phyloP scores from a whole-genome alignment of 1,140 invertebrate genomes.

The Drosophila sturtevanti region DNA sequence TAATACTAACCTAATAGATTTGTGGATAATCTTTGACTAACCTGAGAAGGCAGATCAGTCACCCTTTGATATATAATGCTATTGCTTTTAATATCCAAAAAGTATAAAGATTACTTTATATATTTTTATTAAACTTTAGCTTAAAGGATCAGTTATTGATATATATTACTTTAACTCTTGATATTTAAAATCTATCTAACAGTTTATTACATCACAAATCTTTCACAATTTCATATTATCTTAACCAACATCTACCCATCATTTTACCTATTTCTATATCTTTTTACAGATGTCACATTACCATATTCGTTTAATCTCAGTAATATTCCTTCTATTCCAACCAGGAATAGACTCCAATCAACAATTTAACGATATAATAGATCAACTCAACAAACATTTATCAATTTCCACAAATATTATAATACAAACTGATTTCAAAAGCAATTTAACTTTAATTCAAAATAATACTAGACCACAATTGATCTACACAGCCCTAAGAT shows the following conservation, averaged over 20 bases:
- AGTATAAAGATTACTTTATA: too few species aligned
- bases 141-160: too few species aligned
- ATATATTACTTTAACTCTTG: not conserved
- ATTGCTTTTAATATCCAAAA: too few species aligned
- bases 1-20: too few species aligned
- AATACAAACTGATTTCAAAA: constrained; percentile 21
- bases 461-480: constrained; percentile 11
- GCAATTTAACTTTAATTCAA: constrained; percentile 5
- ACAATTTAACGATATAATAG: constrained; percentile 18
- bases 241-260: not conserved
- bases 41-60: too few species aligned
- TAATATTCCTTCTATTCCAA: constrained; percentile 12
- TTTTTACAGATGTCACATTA: constrained; percentile 50
- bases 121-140: too few species aligned
- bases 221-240: too few species aligned
- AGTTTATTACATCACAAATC: not conserved
- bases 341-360: not conserved
- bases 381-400: constrained; percentile 46
- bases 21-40: too few species aligned
- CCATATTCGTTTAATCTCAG: not conserved
- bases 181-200: not conserved
- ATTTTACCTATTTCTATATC: constrained; percentile 11
- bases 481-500: constrained; percentile 17
- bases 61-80: too few species aligned
- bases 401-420: constrained; percentile 33